Percentiles rank a stretch among this genome's conserved stretches.
Conservation (phyloP, 1,140 invertebrate species). For the Macrotrachela quadricornifera region DNA sequence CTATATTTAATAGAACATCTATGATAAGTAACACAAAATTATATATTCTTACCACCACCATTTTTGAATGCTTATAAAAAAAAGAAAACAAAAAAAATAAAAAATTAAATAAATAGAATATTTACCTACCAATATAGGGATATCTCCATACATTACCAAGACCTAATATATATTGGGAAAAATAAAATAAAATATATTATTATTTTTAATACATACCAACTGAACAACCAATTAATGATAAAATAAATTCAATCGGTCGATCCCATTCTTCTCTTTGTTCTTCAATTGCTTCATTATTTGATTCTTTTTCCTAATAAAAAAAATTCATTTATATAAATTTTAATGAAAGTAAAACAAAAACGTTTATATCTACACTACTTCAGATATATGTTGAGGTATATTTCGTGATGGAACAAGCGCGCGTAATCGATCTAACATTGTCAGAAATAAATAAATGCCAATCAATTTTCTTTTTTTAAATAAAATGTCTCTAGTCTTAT, state of each 20-base stretch:
- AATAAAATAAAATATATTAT: neutral
- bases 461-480: too few relatives aligned
- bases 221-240: slow-evolving; percentile 17
- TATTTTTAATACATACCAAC: slow-evolving; percentile 9
- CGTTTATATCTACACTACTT: too few relatives aligned
- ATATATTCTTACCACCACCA: neutral
- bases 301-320: too few relatives aligned
- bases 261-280: slow-evolving; percentile 13
- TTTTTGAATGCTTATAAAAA: slow-evolving; percentile 5
- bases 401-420: too few relatives aligned
- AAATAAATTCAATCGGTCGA: slow-evolving; percentile 14
- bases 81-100: too few relatives aligned
- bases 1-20: slow-evolving; percentile 1
- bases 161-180: neutral
- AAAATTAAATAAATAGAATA: too few relatives aligned
- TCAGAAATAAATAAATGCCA: too few relatives aligned
- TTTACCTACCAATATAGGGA: neutral
- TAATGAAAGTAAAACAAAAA: too few relatives aligned
- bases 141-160: slow-evolving; percentile 9
- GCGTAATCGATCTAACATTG: too few relatives aligned
- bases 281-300: neutral
- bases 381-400: too few relatives aligned
- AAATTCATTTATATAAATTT: too few relatives aligned
- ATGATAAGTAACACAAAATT: neutral
- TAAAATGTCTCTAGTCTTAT: too few relatives aligned